Conservation (phyloP, 1,140 invertebrate species). For the Temnothorax longispinosus region DNA sequence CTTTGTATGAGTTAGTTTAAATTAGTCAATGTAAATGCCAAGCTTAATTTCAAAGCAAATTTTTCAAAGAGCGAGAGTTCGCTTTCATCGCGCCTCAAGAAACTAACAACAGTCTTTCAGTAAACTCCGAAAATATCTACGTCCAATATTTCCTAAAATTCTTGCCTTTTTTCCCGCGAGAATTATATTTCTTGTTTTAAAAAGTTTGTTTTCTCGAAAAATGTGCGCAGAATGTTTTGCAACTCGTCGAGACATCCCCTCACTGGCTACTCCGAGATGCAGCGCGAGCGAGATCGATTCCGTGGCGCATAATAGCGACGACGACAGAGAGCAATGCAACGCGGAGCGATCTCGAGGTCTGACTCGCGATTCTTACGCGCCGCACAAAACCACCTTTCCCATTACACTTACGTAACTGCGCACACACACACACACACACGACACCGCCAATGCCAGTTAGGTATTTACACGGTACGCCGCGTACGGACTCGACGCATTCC, state of each 20-base stretch:
- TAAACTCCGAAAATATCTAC: slow-evolving; percentile 2
- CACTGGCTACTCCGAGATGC: not conserved
- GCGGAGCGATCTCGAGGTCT: not conserved
- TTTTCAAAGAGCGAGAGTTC: not conserved
- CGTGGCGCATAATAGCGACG: not conserved
- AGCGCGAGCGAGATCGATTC: not conserved
- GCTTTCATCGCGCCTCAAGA: not conserved
- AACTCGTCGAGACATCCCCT: not conserved
- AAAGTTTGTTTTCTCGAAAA: not conserved
- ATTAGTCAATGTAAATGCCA: not conserved
- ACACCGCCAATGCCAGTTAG: slow-evolving; percentile 49
- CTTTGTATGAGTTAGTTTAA: not conserved
- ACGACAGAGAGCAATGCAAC: not conserved
- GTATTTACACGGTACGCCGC: slow-evolving; percentile 71
- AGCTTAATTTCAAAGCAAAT: no score
- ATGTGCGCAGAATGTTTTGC: not conserved
- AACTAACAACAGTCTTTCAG: not conserved
- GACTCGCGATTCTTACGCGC: slow-evolving; percentile 1
- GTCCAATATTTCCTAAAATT: not conserved
- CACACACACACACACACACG: not conserved
- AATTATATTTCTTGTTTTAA: not conserved
- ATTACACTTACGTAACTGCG: slow-evolving; percentile 51
- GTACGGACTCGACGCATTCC: slow-evolving; percentile 61
- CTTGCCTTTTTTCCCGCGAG: not conserved
- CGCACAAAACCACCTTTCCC: slow-evolving; percentile 35